Conservation (phyloP, 2,113 vertebrate genomes). For the Epinephelus lanceolatus region DNA sequence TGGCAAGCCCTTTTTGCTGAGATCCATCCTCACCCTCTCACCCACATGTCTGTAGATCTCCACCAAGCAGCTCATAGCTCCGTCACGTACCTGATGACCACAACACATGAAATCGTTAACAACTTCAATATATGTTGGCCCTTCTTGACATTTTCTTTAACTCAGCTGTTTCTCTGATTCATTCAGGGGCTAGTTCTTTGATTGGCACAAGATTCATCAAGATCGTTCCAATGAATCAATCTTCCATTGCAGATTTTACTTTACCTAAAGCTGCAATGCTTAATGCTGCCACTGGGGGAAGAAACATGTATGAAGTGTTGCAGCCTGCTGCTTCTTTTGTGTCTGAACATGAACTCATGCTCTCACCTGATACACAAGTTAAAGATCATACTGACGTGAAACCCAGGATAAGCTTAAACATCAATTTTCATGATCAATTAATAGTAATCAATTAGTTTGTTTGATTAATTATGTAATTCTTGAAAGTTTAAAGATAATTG, state of each 20-base stretch:
- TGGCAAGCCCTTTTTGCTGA: conserved; percentile 97
- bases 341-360: neutral
- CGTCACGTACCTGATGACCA: conserved; percentile 91
- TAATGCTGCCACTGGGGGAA: neutral
- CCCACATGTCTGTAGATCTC: conserved; percentile 99
- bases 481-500: neutral
- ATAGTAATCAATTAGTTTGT: neutral
- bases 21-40: conserved; percentile 96
- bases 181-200: neutral
- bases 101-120: neutral
- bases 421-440: neutral
- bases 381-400: neutral
- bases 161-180: neutral
- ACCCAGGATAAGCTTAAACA: neutral
- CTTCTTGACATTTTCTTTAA: neutral
- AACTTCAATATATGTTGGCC: neutral
- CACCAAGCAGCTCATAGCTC: conserved; percentile 96
- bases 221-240: too few species aligned
- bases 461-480: neutral
- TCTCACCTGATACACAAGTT: neutral
- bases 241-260: neutral
- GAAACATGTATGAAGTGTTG: too few species aligned
- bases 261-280: neutral
- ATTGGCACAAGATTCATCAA: neutral
- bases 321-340: too few species aligned